These are phyloP conservation scores for Drosophila biarmipes DNA, from an alignment of 1,140 invertebrate genomes.

Conservation along the genomic window DNA sequence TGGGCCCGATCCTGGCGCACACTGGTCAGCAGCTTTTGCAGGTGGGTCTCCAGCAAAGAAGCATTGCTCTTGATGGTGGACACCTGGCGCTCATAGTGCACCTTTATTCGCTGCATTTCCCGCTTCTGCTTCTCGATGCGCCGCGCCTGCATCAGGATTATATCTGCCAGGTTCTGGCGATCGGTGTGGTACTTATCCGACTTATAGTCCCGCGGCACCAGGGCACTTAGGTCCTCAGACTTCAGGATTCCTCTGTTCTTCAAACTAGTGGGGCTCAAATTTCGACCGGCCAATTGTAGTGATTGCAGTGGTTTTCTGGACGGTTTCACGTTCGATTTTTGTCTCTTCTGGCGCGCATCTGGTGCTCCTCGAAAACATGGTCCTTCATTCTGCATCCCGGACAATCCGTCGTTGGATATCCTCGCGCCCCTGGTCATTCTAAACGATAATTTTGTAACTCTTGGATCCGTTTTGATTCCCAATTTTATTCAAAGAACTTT, in stretches of 20 bases:
- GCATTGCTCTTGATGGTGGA: conserved; percentile 39
- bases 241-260: not conserved
- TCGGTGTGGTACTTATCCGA: not conserved
- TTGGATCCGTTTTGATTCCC: not conserved
- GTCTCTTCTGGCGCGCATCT: not conserved
- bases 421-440: conserved; percentile 3
- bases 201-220: not conserved
- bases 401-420: not conserved
- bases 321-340: not conserved
- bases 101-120: conserved; percentile 12
- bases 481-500: not conserved
- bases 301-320: not conserved
- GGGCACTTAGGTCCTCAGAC: not conserved
- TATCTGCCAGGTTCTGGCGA: conserved; percentile 3
- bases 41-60: conserved; percentile 29
- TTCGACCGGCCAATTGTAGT: not conserved
- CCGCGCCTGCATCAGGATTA: conserved; percentile 32
- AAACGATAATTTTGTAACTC: conserved; percentile 16
- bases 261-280: not conserved
- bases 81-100: conserved; percentile 44
- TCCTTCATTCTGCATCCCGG: conserved; percentile 2
- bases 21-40: conserved; percentile 15
- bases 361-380: not conserved
- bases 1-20: not conserved
- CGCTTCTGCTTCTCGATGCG: conserved; percentile 28